These are phyloP conservation scores for Calameuta pallipes DNA, from an alignment of 2,888 invertebrate species.

Conservation along the genomic window DNA sequence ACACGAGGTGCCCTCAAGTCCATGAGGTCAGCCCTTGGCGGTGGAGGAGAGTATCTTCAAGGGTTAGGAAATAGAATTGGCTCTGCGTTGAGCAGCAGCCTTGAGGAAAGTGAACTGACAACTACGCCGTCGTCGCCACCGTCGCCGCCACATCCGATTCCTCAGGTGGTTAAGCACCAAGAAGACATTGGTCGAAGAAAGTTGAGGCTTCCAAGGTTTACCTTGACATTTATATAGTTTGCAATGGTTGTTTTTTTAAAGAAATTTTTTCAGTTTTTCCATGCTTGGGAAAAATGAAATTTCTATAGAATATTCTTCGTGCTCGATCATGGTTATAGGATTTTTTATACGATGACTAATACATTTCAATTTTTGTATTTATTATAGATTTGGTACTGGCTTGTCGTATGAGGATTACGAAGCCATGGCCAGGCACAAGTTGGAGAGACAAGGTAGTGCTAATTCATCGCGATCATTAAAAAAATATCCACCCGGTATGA, in stretches of 20 bases:
- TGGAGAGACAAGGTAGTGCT: conserved; percentile 55
- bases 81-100: conserved; percentile 60
- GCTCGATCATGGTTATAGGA: too few relatives aligned
- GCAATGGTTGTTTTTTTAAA: conserved; percentile 21
- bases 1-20: conserved; percentile 61
- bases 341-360: neutral
- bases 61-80: conserved; percentile 60
- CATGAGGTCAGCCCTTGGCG: conserved; percentile 60
- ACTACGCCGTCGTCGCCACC: conserved; percentile 51
- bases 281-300: neutral
- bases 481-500: conserved; percentile 62
- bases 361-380: neutral
- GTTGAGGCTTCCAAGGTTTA: conserved; percentile 51
- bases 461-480: conserved; percentile 48
- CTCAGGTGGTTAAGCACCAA: conserved; percentile 28
- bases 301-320: neutral
- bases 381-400: conserved; percentile 53
- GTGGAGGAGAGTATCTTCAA: conserved; percentile 62
- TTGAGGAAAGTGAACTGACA: conserved; percentile 59
- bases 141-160: conserved; percentile 42
- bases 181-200: conserved; percentile 48
- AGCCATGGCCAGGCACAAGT: conserved; percentile 61
- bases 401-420: conserved; percentile 64
- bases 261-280: conserved; percentile 5
- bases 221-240: conserved; percentile 13